Evolutionary conservation across 2,888 invertebrate genomes (phyloP), one percentile per base, ranked within the genome.

Genomic region (Aricia artaxerxes): DNA sequence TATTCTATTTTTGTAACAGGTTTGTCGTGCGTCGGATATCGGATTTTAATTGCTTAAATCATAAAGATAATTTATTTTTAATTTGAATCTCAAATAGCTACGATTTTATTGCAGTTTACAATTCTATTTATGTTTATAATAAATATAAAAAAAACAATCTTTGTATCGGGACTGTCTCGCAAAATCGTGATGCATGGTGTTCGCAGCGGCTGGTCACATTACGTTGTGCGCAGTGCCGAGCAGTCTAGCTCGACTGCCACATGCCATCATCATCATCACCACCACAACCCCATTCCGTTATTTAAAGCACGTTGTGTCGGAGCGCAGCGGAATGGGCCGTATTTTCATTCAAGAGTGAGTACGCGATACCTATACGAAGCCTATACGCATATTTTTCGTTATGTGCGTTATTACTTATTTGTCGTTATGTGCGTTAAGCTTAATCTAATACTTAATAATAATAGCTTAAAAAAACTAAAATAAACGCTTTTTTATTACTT

Each of bases 241-340:
- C 89, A 85, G 91, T 91, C 91, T 91, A 89, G 87, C 86, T 82
- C 38, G 13, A 69, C 69, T 69, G 69, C 4, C 35, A 69, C 64
- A 31, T 64, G 13, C 2, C 35, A 69, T 69, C 35, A 69, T 69
- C 69, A 69, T 64, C 31, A 64, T 64, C 64, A 9, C 64, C 69
- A 49, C 9, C 49, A 49, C 35, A 16, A 35, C 35, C 11, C 24
- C 35, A 69, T 69, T 31, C 13, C 24, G 31, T 31, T 24, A 64
- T 3, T 6, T 24, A 64, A 9, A 64, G 24, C 57, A 57, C 16
- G 4, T 16, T 53, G 4, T 53, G 53, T 44, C 44, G 9, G 49
- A 2, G 49, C 2, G 49, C 49, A 49, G 49, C 49, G 49, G 49
- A 49, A 44, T 0, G 44, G 44, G 4, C 13, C 53, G 53, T 53